phyloP scores from a whole-genome alignment of 2,797 vertebrate species.

The Megaceryle alcyon region DNA sequence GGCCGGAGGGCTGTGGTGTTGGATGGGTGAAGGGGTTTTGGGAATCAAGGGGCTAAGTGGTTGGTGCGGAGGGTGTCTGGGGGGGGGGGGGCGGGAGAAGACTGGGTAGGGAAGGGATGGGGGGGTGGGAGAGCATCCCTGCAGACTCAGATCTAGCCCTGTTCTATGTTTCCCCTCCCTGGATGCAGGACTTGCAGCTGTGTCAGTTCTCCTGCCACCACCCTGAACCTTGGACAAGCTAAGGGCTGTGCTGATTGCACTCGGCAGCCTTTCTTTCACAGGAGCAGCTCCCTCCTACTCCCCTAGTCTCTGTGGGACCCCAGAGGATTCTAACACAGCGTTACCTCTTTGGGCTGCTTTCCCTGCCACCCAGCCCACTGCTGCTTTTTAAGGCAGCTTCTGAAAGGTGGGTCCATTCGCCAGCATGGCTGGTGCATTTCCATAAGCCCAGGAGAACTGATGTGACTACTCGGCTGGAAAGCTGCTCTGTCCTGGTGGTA shows the following conservation, averaged over 20 bases:
- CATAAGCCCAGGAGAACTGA: not conserved
- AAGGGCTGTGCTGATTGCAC: accelerated
- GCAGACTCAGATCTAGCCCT: not conserved
- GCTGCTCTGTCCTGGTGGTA: not conserved
- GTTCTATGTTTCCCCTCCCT: not conserved
- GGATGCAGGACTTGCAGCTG: not conserved
- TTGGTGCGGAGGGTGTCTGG: too few species aligned
- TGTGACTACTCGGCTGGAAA: not conserved
- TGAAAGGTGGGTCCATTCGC: not conserved
- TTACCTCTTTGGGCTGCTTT: not conserved
- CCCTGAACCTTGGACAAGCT: accelerated
- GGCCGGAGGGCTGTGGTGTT: too few species aligned
- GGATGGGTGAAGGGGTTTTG: too few species aligned
- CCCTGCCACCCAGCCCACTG: not conserved
- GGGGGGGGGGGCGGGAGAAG: too few species aligned
- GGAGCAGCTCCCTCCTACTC: not conserved
- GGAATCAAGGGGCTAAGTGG: too few species aligned
- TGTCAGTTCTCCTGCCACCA: not conserved
- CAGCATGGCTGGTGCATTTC: not conserved
- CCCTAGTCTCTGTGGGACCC: not conserved
- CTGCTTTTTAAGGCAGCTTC: not conserved
- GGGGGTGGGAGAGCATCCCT: not conserved
- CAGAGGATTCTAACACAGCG: accelerated
- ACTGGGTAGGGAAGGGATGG: too few species aligned
- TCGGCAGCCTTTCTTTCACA: not conserved